Conservation (phyloP, 2,888 invertebrate species). For the Serrognathus titanus region DNA sequence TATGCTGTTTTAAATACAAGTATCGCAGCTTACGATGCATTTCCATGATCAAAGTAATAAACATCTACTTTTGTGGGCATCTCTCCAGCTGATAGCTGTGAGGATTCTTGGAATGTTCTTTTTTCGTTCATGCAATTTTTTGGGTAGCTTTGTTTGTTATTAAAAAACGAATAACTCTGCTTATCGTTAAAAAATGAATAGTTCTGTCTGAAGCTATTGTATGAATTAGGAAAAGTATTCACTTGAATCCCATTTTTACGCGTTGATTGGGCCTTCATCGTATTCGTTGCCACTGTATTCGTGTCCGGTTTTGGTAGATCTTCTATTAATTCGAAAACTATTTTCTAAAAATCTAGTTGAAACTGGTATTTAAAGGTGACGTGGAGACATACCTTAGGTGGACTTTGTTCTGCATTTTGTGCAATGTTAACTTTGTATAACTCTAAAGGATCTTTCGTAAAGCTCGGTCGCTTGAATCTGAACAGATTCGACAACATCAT, state of each 20-base stretch:
- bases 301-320: conserved; percentile 34
- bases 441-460: conserved; percentile 20
- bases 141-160: neutral
- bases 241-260: neutral
- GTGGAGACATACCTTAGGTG: conserved; percentile 24
- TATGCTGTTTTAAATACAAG: conserved; percentile 21
- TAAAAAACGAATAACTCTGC: neutral
- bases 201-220: neutral
- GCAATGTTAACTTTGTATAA: conserved; percentile 34
- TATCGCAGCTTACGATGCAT: conserved; percentile 50
- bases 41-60: conserved; percentile 68
- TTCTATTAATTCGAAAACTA: conserved; percentile 44
- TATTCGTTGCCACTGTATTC: conserved; percentile 33
- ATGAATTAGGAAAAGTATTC: neutral
- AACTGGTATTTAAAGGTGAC: too few relatives aligned
- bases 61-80: conserved; percentile 53
- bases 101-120: neutral
- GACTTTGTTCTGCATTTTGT: conserved; percentile 24
- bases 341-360: conserved; percentile 31
- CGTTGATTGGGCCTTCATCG: conserved; percentile 13
- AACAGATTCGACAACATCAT: conserved; percentile 14
- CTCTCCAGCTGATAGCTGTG: neutral
- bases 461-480: conserved; percentile 4
- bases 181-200: too few relatives aligned
- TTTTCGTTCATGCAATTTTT: neutral